Evolutionary conservation across 2,797 vertebrate genomes (phyloP), one percentile per base, ranked within the genome.

Genomic region (Oreonectes daqikongensis): DNA sequence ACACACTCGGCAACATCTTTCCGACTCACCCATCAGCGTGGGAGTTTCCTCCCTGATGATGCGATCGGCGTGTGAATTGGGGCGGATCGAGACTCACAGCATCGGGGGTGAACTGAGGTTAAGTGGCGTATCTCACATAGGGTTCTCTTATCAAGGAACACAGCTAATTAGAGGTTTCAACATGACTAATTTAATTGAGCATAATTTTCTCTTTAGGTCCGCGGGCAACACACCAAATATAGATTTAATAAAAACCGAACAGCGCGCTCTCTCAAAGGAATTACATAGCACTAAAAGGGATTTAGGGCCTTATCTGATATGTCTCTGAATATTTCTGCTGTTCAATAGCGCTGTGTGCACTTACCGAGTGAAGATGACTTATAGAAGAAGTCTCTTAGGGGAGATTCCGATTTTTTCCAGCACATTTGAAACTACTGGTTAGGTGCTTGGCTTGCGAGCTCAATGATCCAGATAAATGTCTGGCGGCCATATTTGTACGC

Each of bases 121-220:
- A 73, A 75, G 71, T 70, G 67, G 22, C 52, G 48, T 75, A 76
- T 80, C 69, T 65, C 46, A 53, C 69, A 77, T 73, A 59, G 55
- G 66, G 38, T 78, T 82, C 72, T 75, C 77, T 84, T 78, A 78
- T 82, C 75, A 70, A 28, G 28, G 60, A 77, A 83, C 72, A 82
- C 10, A 18, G 67, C 60, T 80, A 83, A 83, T 83, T 83, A 80
- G 44, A 18, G 75, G 75, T 78, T 79, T 64, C 67, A 76, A 71
- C 70, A 77, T 67, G 77, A 77, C 72, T 85, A 80, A 85, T 85
- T 83, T 69, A 83, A 82, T 67, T 71, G 61, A 83, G 66, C 61
- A 73, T 67, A 72, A 69, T 75, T 69, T 80, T 79, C 69, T 63
- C 68, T 57, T 80, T 63, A 72, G 75, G 66, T 50, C 80, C 69